Evolutionary conservation across 2,888 invertebrate genomes (phyloP).

Genomic region (Lagria hirta): DNA sequence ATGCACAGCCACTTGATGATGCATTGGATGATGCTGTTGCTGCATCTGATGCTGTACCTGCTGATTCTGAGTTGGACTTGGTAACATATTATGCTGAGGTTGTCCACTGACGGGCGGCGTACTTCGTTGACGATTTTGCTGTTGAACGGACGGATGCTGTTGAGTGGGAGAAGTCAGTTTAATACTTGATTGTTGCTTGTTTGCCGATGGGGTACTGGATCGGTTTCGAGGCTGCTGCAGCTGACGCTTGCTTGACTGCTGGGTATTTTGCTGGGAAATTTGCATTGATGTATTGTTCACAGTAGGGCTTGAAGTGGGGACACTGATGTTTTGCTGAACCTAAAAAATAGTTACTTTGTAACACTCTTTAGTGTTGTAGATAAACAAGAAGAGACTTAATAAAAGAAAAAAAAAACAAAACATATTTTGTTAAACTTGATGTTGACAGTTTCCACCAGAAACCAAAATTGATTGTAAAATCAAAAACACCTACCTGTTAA

Average conservation of each 20-base stretch:
- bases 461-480: too few species aligned
- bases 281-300: conserved; percentile 42
- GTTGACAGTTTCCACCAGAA: too few species aligned
- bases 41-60: conserved; percentile 41
- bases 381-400: too few species aligned
- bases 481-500: too few species aligned
- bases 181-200: conserved; percentile 47
- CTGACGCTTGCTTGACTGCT: conserved; percentile 50
- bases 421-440: too few species aligned
- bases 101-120: conserved; percentile 49
- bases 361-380: too few species aligned
- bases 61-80: conserved; percentile 47
- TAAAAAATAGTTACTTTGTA: conserved; percentile 40
- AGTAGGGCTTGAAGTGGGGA: conserved; percentile 56
- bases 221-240: conserved; percentile 47
- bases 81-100: conserved; percentile 49
- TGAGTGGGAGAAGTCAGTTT: conserved; percentile 49
- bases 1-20: conserved; percentile 52
- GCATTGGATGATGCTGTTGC: conserved; percentile 50
- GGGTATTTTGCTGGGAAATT: conserved; percentile 47
- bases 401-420: too few species aligned
- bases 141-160: conserved; percentile 39
- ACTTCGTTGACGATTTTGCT: conserved; percentile 43
- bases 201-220: conserved; percentile 48
- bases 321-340: conserved; percentile 42